These are phyloP conservation scores for Parnassius glacialis DNA, from an alignment of 2,888 invertebrate genomes.

Conservation along the genomic window DNA sequence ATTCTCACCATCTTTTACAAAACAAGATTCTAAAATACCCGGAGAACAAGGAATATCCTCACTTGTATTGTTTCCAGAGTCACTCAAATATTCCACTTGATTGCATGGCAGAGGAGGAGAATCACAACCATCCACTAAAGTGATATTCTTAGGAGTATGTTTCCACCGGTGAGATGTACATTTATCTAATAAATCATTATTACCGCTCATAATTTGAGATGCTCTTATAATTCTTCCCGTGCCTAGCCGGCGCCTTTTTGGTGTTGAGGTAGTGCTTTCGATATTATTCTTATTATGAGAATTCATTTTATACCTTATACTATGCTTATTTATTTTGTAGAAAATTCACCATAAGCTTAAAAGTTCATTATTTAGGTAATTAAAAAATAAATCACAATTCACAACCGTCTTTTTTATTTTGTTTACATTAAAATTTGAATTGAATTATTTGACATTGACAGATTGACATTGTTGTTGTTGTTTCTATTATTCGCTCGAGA, in stretches of 20 bases:
- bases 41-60: conserved; percentile 53
- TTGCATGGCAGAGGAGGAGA: conserved; percentile 70
- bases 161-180: conserved; percentile 45
- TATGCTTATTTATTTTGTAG: not conserved
- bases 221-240: conserved; percentile 42
- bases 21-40: conserved; percentile 44
- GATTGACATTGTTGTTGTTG: no score
- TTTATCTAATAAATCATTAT: conserved; percentile 18
- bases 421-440: no score
- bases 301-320: conserved; percentile 37
- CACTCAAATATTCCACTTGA: conserved; percentile 65
- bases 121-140: conserved; percentile 45
- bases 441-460: no score
- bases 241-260: conserved; percentile 63
- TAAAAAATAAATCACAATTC: no score
- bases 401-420: no score
- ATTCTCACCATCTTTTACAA: conserved; percentile 39
- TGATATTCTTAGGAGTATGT: conserved; percentile 26
- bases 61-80: conserved; percentile 49
- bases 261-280: conserved; percentile 52
- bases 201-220: conserved; percentile 8
- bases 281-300: conserved; percentile 30
- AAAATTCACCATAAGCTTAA: not conserved
- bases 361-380: no score
- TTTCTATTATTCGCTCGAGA: no score